phyloP scores from a whole-genome alignment of 2,888 invertebrate species.

The Rhopalosiphum nymphaeae region DNA sequence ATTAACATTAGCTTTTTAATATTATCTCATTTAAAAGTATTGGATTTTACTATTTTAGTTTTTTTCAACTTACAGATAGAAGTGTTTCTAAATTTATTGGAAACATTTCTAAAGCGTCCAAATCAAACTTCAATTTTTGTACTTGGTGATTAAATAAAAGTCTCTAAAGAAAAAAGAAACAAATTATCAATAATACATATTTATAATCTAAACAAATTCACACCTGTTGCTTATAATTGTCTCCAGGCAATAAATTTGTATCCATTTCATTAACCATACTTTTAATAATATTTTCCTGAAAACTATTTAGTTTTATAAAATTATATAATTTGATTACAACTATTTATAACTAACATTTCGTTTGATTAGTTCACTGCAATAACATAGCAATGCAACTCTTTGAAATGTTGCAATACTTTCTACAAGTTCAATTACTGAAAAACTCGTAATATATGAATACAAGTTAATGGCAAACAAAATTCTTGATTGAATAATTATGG shows the following conservation, averaged over 20 bases:
- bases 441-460: conserved; percentile 55
- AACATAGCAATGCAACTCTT: conserved; percentile 51
- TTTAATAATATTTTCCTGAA: conserved; percentile 54
- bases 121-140: conserved; percentile 56
- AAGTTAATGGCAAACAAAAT: conserved; percentile 53
- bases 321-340: background rate
- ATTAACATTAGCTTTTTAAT: too few species aligned
- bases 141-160: conserved; percentile 60
- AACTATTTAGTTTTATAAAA: conserved; percentile 24
- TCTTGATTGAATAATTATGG: conserved; percentile 60
- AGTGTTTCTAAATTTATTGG: conserved; percentile 59
- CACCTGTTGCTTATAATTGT: conserved; percentile 55
- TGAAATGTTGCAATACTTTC: conserved; percentile 53
- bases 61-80: conserved; percentile 26
- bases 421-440: conserved; percentile 34
- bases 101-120: conserved; percentile 59
- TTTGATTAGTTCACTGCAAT: conserved; percentile 58
- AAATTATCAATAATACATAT: background rate
- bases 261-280: conserved; percentile 61
- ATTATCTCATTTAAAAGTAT: too few species aligned
- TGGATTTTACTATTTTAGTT: background rate
- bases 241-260: conserved; percentile 47
- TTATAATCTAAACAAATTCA: background rate
- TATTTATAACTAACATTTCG: conserved; percentile 49
- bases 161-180: conserved; percentile 27